Base-by-base conservation (phyloP, 1,140 invertebrate species). In the Watersipora subatra region DNA sequence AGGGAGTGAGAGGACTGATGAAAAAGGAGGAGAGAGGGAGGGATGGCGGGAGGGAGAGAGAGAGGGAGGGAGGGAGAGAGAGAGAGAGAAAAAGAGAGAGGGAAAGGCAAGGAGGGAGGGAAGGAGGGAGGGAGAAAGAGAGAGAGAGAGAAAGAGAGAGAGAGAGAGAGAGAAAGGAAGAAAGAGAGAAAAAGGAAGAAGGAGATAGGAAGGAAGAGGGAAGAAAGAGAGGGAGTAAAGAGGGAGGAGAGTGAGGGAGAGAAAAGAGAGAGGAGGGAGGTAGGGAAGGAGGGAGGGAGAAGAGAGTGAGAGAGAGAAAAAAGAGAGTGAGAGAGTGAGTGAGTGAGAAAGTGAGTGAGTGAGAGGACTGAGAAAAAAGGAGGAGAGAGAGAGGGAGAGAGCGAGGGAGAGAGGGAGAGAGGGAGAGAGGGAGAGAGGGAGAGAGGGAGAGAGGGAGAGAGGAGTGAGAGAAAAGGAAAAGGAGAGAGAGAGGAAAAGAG, bases 301-400 rank as follows among this genome's bases (percentile, higher is more conserved):
- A 22, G 22, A 22, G 22, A 22, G 22, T 15, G 22, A 22, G 22
- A 24, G 46, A 24, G 59, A 3, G 59, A 46, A 7, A 46, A 61
- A 46, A 62, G 63, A 64, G 57, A 61, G 63, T 61, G 63, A 64
- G 63, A 61, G 63, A 64, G 57, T 61, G 63, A 61, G 63, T 61
- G 63, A 64, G 63, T 2, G 55, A 62, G 55, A 64, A 3, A 61
- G 63, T 61, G 63, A 64, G 63, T 22, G 57, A 64, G 56, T 61
- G 57, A 61, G 57, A 64, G 57, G 59, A 22, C 20, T 28, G 28
- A 28, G 28, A 3, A 3, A 46, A 64, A 7, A 64, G 55, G 27
- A 46, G 24, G 63, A 64, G 57, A 61, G 63, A n/a, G n/a, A n/a
- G n/a, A n/a, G n/a, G n/a, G n/a, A n/a, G n/a, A n/a, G n/a, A n/a